Percentiles rank a stretch among this genome's conserved stretches.
phyloP scores from a whole-genome alignment of 2,113 vertebrate species.

The Australoheros scitulus region DNA sequence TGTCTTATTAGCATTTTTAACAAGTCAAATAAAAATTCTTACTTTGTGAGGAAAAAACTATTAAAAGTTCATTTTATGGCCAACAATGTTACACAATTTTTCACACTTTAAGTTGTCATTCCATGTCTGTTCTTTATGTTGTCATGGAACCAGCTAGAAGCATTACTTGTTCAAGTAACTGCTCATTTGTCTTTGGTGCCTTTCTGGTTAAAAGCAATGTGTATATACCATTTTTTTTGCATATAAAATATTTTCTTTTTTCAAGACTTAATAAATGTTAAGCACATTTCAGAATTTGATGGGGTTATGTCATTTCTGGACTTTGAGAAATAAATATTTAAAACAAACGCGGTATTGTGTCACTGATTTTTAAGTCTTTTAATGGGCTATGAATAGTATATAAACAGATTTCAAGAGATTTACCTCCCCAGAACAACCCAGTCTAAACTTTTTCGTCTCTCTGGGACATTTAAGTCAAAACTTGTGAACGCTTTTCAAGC shows the following conservation, averaged over 20 bases:
- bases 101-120: slow-evolving; percentile 9
- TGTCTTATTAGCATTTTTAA: slow-evolving; percentile 79
- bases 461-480: too few species aligned
- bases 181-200: slow-evolving; percentile 73
- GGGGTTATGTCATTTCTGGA: slow-evolving; percentile 52
- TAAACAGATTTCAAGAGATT: too few species aligned
- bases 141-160: slow-evolving; percentile 46
- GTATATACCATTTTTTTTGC: slow-evolving; percentile 68
- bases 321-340: slow-evolving; percentile 43
- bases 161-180: slow-evolving; percentile 22
- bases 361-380: not conserved
- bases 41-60: slow-evolving; percentile 46
- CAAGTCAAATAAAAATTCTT: slow-evolving; percentile 71
- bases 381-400: too few species aligned
- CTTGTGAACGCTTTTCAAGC: too few species aligned
- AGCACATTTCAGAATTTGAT: slow-evolving; percentile 70
- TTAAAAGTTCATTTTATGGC: slow-evolving; percentile 25
- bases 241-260: slow-evolving; percentile 49
- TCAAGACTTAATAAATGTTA: slow-evolving; percentile 73
- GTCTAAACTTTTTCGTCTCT: not conserved
- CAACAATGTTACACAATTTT: slow-evolving; percentile 21
- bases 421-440: too few species aligned
- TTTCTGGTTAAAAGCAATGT: slow-evolving; percentile 72
- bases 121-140: not conserved
- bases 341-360: not conserved